Conservation (phyloP, 1,140 invertebrate species). For the Drosophila orena region DNA sequence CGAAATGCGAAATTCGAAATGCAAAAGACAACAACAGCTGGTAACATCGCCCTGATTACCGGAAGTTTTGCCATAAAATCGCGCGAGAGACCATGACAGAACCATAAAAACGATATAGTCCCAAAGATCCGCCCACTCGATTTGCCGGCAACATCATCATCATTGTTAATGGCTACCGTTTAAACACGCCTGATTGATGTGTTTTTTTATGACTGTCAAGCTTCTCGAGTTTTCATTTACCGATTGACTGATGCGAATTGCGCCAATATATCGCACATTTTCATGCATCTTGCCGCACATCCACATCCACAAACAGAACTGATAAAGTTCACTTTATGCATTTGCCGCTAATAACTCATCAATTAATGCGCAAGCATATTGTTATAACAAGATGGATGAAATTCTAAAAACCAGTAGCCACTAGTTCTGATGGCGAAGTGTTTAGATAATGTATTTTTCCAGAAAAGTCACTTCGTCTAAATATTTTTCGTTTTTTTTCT, state of each 20-base stretch:
- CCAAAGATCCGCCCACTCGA: neutral
- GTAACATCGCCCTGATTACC: constrained; percentile 44
- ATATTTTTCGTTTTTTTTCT: too few relatives aligned
- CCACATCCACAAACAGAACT: neutral
- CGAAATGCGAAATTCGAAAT: constrained; percentile 1
- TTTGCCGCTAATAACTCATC: neutral
- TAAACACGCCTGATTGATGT: constrained; percentile 55
- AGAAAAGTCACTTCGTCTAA: too few relatives aligned
- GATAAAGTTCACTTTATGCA: neutral
- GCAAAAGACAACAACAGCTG: constrained; percentile 32
- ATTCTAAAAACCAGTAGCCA: neutral
- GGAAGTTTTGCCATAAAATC: constrained; percentile 68
- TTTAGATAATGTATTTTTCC: too few relatives aligned
- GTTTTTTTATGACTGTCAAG: constrained; percentile 58
- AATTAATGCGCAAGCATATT: neutral
- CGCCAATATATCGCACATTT: constrained; percentile 3
- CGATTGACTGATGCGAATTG: constrained; percentile 4
- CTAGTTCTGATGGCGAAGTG: too few relatives aligned
- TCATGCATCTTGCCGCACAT: constrained; percentile 1
- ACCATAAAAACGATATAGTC: constrained; percentile 48
- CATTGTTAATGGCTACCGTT: constrained; percentile 42
- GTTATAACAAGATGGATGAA: too few relatives aligned
- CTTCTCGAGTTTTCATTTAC: constrained; percentile 3
- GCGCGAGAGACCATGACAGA: constrained; percentile 23
- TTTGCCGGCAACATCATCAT: neutral